A percentile compares a stretch with the other conserved stretches of the same genome.
Evolutionary conservation across 2,888 invertebrate genomes (phyloP).

Genomic region (Petrophora chlorosata): DNA sequence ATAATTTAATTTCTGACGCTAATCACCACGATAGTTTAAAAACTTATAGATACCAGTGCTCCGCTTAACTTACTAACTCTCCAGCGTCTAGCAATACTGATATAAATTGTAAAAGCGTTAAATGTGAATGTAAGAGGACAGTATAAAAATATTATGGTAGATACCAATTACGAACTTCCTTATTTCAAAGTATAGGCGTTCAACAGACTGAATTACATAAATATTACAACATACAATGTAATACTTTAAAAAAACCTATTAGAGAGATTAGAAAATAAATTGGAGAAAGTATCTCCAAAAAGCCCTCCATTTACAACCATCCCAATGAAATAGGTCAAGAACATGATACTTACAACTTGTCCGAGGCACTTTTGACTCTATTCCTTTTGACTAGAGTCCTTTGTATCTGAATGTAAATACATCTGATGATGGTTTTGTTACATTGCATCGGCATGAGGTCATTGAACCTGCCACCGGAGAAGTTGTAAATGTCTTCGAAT

Average conservation of each 20-base stretch:
- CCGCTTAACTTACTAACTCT: too few species aligned
- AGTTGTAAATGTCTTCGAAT: slow-evolving; percentile 41
- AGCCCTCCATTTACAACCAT: slow-evolving; percentile 9
- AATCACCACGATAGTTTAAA: too few species aligned
- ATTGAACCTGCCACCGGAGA: slow-evolving; percentile 55
- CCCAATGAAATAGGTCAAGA: slow-evolving; percentile 22
- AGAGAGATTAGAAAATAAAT: slow-evolving; percentile 21
- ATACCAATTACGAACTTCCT: too few species aligned
- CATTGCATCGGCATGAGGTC: slow-evolving; percentile 64
- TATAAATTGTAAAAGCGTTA: too few species aligned
- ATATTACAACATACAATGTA: background rate
- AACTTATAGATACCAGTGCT: too few species aligned
- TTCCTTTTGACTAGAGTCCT: slow-evolving; percentile 37
- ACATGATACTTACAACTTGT: slow-evolving; percentile 44
- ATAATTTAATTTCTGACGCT: too few species aligned
- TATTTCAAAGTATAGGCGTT: too few species aligned
- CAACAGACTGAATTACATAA: too few species aligned
- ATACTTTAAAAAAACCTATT: slow-evolving; percentile 9
- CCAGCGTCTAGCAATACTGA: too few species aligned
- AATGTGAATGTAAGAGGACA: too few species aligned
- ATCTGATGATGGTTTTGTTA: slow-evolving; percentile 54
- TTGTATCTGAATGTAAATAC: slow-evolving; percentile 47
- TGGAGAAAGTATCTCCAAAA: slow-evolving; percentile 20
- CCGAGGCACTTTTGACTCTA: slow-evolving; percentile 40
- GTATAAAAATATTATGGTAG: too few species aligned